Percentiles rank a stretch among this genome's conserved stretches.
Conservation (phyloP, 2,888 invertebrate species). For the Sarcophaga variegata region DNA sequence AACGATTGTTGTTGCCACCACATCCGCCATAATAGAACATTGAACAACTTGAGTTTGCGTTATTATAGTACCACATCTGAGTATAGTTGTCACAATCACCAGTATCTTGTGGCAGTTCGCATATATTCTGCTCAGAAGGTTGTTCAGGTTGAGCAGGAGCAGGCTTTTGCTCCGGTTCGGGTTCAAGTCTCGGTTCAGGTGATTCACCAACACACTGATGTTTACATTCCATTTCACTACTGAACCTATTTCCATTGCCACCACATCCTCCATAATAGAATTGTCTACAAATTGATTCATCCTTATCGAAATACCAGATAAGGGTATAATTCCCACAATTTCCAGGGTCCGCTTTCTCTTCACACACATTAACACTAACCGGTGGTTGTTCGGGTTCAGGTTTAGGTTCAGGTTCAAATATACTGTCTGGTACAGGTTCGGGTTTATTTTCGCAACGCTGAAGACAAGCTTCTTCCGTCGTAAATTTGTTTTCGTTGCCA, state of each 20-base stretch:
- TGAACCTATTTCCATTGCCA: constrained; percentile 95
- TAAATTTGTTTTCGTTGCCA: constrained; percentile 95
- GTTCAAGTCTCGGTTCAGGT: constrained; percentile 34
- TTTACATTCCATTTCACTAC: constrained; percentile 85
- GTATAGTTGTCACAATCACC: constrained; percentile 91
- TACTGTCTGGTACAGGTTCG: constrained; percentile 76
- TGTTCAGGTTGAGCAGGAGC: constrained; percentile 77
- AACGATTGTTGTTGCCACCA: constrained; percentile 95
- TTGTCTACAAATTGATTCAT: constrained; percentile 87
- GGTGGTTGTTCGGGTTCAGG: constrained; percentile 7
- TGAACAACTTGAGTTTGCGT: constrained; percentile 85
- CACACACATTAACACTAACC: constrained; percentile 82
- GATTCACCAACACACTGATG: constrained; percentile 83
- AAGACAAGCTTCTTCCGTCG: constrained; percentile 86
- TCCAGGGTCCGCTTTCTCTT: constrained; percentile 82
- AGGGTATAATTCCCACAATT: constrained; percentile 89
- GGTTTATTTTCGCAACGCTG: constrained; percentile 85
- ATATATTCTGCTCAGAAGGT: constrained; percentile 82
- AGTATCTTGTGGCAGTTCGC: constrained; percentile 86
- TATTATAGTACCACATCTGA: constrained; percentile 89
- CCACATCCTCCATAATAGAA: constrained; percentile 96
- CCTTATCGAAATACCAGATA: constrained; percentile 92
- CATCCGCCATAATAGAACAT: constrained; percentile 96
- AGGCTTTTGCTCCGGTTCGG: constrained; percentile 62
- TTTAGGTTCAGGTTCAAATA: constrained; percentile 63